Evolutionary conservation across 2,888 invertebrate genomes (phyloP).

Genomic region (Ichneumon xanthorius): DNA sequence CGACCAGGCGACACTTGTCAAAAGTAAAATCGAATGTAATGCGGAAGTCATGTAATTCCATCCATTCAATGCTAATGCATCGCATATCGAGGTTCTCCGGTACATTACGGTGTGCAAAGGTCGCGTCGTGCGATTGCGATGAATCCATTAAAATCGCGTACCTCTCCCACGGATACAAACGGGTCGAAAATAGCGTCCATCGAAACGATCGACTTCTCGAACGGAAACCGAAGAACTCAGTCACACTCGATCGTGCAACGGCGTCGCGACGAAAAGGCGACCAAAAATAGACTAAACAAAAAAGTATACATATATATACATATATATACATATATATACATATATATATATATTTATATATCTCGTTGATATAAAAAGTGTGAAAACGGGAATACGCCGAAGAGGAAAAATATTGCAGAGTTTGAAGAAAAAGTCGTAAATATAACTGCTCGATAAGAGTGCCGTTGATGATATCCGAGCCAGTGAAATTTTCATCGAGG

Average conservation of each 20-base stretch:
- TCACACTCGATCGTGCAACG: constrained; percentile 18
- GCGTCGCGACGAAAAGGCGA: not conserved
- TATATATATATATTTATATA: not conserved
- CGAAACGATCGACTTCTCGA: not conserved
- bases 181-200: not conserved
- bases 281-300: not conserved
- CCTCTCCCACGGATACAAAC: not conserved
- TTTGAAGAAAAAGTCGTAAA: constrained; percentile 4
- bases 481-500: constrained; percentile 1
- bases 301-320: not conserved
- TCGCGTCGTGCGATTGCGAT: constrained; percentile 53
- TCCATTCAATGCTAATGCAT: constrained; percentile 74
- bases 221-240: not conserved
- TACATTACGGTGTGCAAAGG: constrained; percentile 11
- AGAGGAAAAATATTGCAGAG: not conserved
- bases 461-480: not conserved
- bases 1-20: not conserved
- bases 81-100: not conserved
- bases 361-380: not conserved
- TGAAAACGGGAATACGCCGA: not conserved
- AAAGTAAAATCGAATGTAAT: not conserved
- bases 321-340: no score
- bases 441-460: not conserved
- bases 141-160: constrained; percentile 70
- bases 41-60: constrained; percentile 17